Evolutionary conservation across 2,888 invertebrate genomes (phyloP), one percentile per base, ranked within the genome.

Genomic region (Auanema sp.): DNA sequence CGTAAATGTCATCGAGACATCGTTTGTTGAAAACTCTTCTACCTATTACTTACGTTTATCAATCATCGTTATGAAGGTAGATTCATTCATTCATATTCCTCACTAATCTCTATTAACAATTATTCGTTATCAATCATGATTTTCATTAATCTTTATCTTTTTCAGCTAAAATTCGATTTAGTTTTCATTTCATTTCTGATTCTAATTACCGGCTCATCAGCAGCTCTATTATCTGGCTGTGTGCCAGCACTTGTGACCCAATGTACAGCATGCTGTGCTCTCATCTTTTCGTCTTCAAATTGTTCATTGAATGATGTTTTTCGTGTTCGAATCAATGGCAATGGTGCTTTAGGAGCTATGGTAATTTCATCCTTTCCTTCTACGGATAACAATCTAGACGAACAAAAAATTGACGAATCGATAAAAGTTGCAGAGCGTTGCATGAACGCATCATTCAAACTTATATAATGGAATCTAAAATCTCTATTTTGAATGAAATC

Each of bases 301-400:
- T 61, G 61, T 47, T 44, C 56, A 11, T 16, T 23, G 24, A 47
- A 21, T 21, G 61, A 61, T 24, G 56, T 61, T 16, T 56, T 61
- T 56, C 25, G 61, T 12, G 56, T 61, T n/a, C 55, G 56, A 61
- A 42, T 56, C 41, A 61, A 56, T 18, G 61, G 56, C 40, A 61
- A 61, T 25, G 61, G 61, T 47, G 56, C 61, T 8, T 40, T 61
- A 8, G 61, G 61, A 49, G 61, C 56, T 8, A 49, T 61, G 40
- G 61, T 61, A 50, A 50, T 54, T 41, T 14, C 18, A 24, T 16
- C 40, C 16, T 52, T 52, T n/a, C 23, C 23, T 52, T n/a, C n/a
- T 52, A 6, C 23, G 25, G 16, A 21, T 24, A 52, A n/a, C n/a
- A 23, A 52, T 24, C n/a, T 24, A 52, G 10, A 52, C 23, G 25